These are phyloP conservation scores for Leistus spinibarbis DNA, from an alignment of 2,888 invertebrate genomes.

Conservation along the genomic window DNA sequence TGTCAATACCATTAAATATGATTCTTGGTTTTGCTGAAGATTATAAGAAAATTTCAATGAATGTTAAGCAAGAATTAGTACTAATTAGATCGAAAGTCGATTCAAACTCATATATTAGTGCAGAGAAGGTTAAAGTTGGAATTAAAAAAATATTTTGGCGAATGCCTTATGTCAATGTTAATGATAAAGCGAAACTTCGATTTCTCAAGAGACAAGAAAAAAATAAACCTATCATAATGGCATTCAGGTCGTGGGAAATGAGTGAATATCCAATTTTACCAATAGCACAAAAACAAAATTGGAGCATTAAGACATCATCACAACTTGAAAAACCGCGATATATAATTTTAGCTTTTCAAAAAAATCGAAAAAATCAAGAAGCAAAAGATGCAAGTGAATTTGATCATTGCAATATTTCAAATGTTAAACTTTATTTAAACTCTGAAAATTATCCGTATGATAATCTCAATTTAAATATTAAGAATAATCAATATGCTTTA, in stretches of 20 bases:
- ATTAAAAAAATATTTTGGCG: neutral
- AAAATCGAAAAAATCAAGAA: conserved; percentile 46
- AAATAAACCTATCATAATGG: conserved; percentile 31
- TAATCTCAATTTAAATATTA: neutral
- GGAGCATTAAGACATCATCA: conserved; percentile 48
- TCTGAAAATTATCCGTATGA: conserved; percentile 14
- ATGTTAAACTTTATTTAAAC: conserved; percentile 9
- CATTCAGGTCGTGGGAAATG: conserved; percentile 52
- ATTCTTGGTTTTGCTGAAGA: conserved; percentile 51
- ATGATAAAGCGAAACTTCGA: neutral
- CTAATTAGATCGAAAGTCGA: neutral
- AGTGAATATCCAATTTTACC: conserved; percentile 52
- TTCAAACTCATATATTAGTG: neutral
- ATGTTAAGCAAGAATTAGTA: conserved; percentile 50
- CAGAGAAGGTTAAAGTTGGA: neutral
- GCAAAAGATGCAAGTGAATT: conserved; percentile 42
- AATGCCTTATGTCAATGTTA: neutral
- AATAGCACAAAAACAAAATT: conserved; percentile 46
- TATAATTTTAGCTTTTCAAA: conserved; percentile 53
- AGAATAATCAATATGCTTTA: neutral
- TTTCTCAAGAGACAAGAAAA: neutral
- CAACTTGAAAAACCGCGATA: conserved; percentile 52
- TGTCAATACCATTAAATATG: conserved; percentile 44
- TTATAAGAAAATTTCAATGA: conserved; percentile 50
- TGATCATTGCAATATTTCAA: conserved; percentile 22